Evolutionary conservation across 1,140 invertebrate species (phyloP), one percentile per base, ranked within the genome.

Genomic region (Ceratoteleas bidentatus): DNA sequence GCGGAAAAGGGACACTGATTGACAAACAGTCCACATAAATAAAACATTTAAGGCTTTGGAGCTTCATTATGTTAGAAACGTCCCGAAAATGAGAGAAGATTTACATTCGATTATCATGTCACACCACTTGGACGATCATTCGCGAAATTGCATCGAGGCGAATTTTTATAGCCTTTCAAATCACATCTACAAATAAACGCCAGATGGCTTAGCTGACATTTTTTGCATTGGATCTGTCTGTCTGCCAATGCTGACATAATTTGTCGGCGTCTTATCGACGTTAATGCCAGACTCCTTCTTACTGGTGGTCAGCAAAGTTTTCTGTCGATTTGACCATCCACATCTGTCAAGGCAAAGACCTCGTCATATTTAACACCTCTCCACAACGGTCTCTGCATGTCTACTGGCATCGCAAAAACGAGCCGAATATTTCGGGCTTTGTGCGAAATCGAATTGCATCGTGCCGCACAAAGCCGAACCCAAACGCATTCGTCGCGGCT

Each of bases 341-440:
- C 15, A 7, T 54, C 47, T 60, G 53, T 68, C 50, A 66, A 16
- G 11, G 6, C 32, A n/a, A n/a, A 13, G 15, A 11, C 9, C 56
- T 60, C 56, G 50, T 56, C 36, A 58, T 32, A 52, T 65, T 57
- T 58, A 74, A 74, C 61, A 74, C 61, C 45, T 32, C 43, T 40
- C 52, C 40, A 56, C 34, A 43, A 57, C 40, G 24, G 16, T 52
- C 6, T 9, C 0, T 10, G 10, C 24, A 9, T 53, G 24, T 33
- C 2, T n/a, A 13, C 10, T 11, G n/a, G 49, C 52, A 47, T 56
- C 3, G 24, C 14, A 64, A 74, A 62, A 64, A 53, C 50, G 32
- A 56, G 49, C 64, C 56, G n/a, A 54, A 62, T 62, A 53, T 53
- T 52, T 36, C 4, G 14, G 0, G 32, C 33, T 6, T 43, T 36